Percentiles rank a stretch among this genome's conserved stretches.
Evolutionary conservation across 2,797 vertebrate genomes (phyloP).

Genomic region (Gallinago nigripennis): DNA sequence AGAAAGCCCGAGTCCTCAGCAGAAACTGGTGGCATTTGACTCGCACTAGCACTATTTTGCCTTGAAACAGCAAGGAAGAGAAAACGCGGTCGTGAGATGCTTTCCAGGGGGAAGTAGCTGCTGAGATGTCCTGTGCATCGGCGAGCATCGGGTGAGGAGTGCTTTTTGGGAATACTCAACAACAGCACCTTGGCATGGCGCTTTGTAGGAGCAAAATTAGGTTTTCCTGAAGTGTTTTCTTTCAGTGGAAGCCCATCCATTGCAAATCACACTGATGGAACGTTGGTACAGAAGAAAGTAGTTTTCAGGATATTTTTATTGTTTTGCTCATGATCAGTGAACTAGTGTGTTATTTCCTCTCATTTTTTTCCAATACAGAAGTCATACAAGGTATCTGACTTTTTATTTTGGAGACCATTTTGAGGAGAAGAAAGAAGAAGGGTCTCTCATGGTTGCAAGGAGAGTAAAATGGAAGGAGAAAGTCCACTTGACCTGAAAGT

Average conservation of each 20-base stretch:
- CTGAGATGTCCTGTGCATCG: background rate
- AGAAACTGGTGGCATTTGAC: fast-evolving
- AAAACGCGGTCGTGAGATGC: fast-evolving
- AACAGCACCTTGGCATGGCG: fast-evolving
- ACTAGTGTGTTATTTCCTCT: fast-evolving
- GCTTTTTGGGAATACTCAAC: background rate
- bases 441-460: background rate
- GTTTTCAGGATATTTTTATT: background rate
- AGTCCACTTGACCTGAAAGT: fast-evolving
- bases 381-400: fast-evolving
- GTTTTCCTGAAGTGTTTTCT: background rate
- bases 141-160: background rate
- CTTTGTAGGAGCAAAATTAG: background rate
- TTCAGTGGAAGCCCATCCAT: too few relatives aligned
- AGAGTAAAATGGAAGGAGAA: background rate
- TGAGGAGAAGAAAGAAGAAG: background rate
- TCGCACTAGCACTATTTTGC: background rate
- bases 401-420: background rate
- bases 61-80: background rate
- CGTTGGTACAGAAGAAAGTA: background rate
- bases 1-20: background rate
- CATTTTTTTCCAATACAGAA: fast-evolving
- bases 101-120: background rate
- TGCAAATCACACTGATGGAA: background rate
- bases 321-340: background rate